Conservation (phyloP, 2,888 invertebrate species). For the Uloborus plumipes region DNA sequence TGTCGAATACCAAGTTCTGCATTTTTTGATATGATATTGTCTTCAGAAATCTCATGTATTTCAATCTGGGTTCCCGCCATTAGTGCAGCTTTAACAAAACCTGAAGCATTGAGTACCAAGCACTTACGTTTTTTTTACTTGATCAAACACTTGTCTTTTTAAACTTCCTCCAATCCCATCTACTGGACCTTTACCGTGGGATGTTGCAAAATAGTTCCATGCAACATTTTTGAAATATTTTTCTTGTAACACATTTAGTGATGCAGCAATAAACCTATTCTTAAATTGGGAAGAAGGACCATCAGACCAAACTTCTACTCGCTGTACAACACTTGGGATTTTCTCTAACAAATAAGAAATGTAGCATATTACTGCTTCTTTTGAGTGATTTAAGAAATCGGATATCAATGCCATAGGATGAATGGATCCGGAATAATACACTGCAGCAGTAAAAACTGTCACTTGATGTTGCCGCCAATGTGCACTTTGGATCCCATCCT, state of each 20-base stretch:
- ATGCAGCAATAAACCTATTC: slow-evolving; percentile 13
- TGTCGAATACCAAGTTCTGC: background rate
- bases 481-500: slow-evolving; percentile 20
- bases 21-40: background rate
- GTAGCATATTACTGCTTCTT: slow-evolving; percentile 3
- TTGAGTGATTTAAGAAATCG: background rate
- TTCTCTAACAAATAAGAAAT: background rate
- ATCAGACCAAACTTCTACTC: slow-evolving; percentile 7
- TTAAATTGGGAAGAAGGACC: slow-evolving; percentile 18
- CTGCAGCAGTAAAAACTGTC: background rate
- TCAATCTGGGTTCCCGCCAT: background rate
- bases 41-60: background rate
- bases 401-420: slow-evolving; percentile 5
- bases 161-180: slow-evolving; percentile 11
- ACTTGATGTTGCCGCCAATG: slow-evolving; percentile 17
- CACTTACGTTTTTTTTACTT: slow-evolving; percentile 6
- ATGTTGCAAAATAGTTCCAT: slow-evolving; percentile 19
- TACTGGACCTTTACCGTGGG: slow-evolving; percentile 11
- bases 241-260: slow-evolving; percentile 1
- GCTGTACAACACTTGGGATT: background rate
- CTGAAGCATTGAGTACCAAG: background rate
- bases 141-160: slow-evolving; percentile 7
- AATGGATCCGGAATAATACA: background rate
- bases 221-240: background rate
- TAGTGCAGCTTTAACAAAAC: background rate